phyloP scores from a whole-genome alignment of 1,140 invertebrate species.

The Ridgeia piscesae region DNA sequence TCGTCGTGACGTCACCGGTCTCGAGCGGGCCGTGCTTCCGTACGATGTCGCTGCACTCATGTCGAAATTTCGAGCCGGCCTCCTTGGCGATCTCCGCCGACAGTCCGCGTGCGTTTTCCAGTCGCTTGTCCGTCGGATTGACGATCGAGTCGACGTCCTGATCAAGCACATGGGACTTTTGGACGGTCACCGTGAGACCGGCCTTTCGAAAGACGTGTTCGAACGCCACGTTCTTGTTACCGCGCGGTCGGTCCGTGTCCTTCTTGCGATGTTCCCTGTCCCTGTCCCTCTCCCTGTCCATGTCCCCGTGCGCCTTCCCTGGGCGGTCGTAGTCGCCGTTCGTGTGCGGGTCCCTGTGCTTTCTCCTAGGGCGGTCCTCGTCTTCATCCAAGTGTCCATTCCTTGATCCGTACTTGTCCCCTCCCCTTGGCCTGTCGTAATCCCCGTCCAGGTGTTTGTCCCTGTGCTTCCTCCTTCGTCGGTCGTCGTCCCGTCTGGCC shows the following conservation, averaged over 20 bases:
- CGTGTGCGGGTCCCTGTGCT: not conserved
- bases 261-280: not conserved
- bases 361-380: not conserved
- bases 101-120: not conserved
- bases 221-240: not conserved
- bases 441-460: not conserved
- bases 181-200: not conserved
- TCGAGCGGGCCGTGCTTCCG: not conserved
- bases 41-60: not conserved
- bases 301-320: not conserved
- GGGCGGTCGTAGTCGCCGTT: not conserved
- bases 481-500: too few species aligned
- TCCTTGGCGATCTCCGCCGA: not conserved
- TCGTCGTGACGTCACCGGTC: not conserved
- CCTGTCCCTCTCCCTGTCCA: not conserved
- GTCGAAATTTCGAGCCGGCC: not conserved
- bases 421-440: not conserved
- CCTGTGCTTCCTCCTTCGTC: not conserved
- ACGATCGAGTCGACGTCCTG: not conserved
- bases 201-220: not conserved
- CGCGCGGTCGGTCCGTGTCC: not conserved
- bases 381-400: not conserved
- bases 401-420: not conserved
- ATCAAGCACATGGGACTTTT: not conserved
- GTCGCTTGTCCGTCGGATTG: constrained; percentile 11